Evolutionary conservation across 2,888 invertebrate species (phyloP).

Genomic region (Zaprionus lineosus): DNA sequence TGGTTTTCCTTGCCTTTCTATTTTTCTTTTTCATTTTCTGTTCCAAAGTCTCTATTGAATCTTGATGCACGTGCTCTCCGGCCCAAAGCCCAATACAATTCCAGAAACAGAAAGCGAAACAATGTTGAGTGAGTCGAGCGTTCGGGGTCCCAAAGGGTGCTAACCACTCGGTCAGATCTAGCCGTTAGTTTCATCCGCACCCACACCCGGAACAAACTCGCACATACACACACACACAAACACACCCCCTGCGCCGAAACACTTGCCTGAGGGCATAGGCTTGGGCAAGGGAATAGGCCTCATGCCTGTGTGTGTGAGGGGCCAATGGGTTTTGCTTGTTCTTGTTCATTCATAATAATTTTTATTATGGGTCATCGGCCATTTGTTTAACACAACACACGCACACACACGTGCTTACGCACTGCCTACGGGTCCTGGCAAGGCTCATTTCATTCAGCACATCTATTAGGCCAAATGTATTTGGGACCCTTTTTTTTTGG

Average conservation of each 20-base stretch:
- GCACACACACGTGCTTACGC: conserved; percentile 19
- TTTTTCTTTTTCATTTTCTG: conserved; percentile 19
- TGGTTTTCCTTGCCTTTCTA: not conserved
- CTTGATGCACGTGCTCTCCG: conserved; percentile 70
- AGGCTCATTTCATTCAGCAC: conserved; percentile 66
- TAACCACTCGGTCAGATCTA: conserved; percentile 8
- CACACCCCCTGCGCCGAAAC: conserved; percentile 24
- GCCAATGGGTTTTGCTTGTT: conserved; percentile 74
- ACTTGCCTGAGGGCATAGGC: conserved; percentile 26
- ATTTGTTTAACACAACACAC: conserved; percentile 69
- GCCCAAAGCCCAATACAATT: conserved; percentile 56
- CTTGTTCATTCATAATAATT: conserved; percentile 77
- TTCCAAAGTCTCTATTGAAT: conserved; percentile 65
- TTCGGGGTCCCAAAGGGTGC: conserved; percentile 40
- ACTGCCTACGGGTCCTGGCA: conserved; percentile 39
- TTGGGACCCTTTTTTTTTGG: conserved; percentile 44
- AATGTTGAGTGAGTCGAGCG: conserved; percentile 7
- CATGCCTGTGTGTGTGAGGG: too few relatives aligned
- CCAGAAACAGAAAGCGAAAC: conserved; percentile 28
- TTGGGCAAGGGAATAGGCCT: conserved; percentile 3
- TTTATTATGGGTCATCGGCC: conserved; percentile 79
- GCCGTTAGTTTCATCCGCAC: conserved; percentile 21
- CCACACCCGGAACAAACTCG: too few relatives aligned
- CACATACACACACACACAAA: too few relatives aligned
- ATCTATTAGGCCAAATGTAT: conserved; percentile 74